Percentiles rank a stretch among this genome's conserved stretches.
Evolutionary conservation across 2,113 vertebrate genomes (phyloP).

Genomic region (Cyprinus carpio): DNA sequence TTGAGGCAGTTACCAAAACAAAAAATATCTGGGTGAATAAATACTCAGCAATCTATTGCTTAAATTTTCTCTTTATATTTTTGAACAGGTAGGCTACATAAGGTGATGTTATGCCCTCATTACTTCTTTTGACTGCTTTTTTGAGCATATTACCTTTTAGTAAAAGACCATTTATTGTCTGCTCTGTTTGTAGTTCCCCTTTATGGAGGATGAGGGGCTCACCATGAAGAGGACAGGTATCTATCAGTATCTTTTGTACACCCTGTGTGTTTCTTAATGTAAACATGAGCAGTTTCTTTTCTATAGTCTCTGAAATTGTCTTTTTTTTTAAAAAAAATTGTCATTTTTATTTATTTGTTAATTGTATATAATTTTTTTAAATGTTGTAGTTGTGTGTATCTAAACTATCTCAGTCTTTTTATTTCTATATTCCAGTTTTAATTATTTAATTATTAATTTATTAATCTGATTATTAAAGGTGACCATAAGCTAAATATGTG

Average conservation of each 20-base stretch:
- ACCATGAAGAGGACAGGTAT: constrained; percentile 51
- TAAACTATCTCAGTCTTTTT: background rate
- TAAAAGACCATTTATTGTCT: background rate
- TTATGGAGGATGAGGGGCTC: constrained; percentile 59
- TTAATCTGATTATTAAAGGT: background rate
- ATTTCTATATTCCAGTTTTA: background rate
- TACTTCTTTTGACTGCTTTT: background rate
- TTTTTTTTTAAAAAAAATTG: no score
- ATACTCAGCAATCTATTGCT: background rate
- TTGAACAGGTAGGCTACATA: background rate
- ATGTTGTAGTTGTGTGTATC: background rate
- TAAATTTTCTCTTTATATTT: background rate
- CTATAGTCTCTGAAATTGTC: background rate
- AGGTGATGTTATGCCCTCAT: background rate
- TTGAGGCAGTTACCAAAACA: background rate
- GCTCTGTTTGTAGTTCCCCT: constrained; percentile 28
- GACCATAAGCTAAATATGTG: background rate
- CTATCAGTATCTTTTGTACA: constrained; percentile 10
- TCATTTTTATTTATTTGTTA: background rate
- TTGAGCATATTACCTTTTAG: no score
- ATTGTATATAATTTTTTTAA: background rate
- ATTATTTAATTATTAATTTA: no score
- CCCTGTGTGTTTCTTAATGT: background rate
- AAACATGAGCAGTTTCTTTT: background rate
- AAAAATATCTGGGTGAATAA: background rate